Evolutionary conservation across 2,797 vertebrate species (phyloP).

Genomic region (Anolis apletophallus): DNA sequence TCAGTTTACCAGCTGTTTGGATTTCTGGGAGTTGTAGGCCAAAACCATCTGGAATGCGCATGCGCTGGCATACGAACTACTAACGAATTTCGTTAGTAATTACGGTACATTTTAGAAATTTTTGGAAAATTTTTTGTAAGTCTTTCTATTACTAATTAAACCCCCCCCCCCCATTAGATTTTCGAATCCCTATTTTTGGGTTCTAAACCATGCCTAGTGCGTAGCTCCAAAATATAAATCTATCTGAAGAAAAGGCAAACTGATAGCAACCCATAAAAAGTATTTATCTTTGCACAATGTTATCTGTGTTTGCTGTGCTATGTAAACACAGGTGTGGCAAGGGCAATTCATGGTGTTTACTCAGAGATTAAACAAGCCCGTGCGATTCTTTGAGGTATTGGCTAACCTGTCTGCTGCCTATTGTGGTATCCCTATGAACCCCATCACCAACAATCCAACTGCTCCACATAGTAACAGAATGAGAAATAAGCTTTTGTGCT

Average conservation of each 20-base stretch:
- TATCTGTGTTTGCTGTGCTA: slow-evolving; percentile 71
- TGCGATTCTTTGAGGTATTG: slow-evolving; percentile 59
- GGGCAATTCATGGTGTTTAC: slow-evolving; percentile 60
- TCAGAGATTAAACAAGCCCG: slow-evolving; percentile 63
- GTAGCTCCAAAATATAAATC: slow-evolving; percentile 51
- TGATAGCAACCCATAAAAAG: slow-evolving; percentile 48
- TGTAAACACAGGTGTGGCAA: slow-evolving; percentile 57
- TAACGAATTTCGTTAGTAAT: no score
- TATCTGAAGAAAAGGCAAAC: slow-evolving; percentile 40
- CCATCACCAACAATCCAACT: slow-evolving; percentile 47
- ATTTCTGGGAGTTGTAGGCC: no score
- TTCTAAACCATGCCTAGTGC: no score
- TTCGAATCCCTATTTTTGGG: no score
- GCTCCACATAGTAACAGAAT: slow-evolving; percentile 55
- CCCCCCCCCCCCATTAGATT: no score
- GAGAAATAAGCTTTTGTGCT: slow-evolving; percentile 50
- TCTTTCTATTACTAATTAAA: no score
- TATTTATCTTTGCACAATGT: slow-evolving; percentile 64
- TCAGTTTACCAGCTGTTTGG: no score
- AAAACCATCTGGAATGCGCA: no score
- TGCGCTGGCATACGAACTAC: no score
- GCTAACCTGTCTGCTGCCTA: slow-evolving; percentile 48
- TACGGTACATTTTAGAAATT: no score
- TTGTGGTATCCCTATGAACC: slow-evolving; percentile 62
- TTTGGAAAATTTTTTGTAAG: no score